Conservation (phyloP, 2,888 invertebrate species). For the Parthenolecanium corni region DNA sequence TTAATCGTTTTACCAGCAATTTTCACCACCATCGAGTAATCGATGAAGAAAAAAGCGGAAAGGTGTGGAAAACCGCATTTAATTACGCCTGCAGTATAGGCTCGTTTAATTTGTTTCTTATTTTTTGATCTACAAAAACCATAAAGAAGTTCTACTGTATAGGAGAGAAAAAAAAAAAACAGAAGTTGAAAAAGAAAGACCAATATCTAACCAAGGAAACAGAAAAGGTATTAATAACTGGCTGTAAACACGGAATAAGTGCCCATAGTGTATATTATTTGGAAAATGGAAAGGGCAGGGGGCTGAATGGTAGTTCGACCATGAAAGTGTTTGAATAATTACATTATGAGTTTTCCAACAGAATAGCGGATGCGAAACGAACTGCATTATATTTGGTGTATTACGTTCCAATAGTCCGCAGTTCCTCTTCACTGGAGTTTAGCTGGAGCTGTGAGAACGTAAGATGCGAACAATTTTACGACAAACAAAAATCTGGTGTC, state of each 20-base stretch:
- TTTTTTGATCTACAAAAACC: too few species aligned
- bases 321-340: constrained; percentile 27
- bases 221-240: constrained; percentile 12
- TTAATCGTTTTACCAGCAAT: too few species aligned
- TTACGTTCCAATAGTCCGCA: constrained; percentile 20
- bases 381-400: constrained; percentile 2
- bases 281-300: neutral
- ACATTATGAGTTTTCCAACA: constrained; percentile 18
- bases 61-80: too few species aligned
- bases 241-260: constrained; percentile 15
- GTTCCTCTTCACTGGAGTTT: constrained; percentile 11
- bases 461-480: neutral
- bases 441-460: neutral
- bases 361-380: constrained; percentile 24
- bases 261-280: neutral
- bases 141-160: too few species aligned
- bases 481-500: neutral
- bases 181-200: neutral
- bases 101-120: too few species aligned
- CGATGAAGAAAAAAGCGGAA: too few species aligned
- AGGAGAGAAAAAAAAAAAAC: too few species aligned
- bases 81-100: too few species aligned
- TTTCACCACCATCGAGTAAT: too few species aligned
- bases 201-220: neutral
- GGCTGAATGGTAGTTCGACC: constrained; percentile 9